phyloP scores from a whole-genome alignment of 2,113 vertebrate species.

The Himantopus leucocephalus region DNA sequence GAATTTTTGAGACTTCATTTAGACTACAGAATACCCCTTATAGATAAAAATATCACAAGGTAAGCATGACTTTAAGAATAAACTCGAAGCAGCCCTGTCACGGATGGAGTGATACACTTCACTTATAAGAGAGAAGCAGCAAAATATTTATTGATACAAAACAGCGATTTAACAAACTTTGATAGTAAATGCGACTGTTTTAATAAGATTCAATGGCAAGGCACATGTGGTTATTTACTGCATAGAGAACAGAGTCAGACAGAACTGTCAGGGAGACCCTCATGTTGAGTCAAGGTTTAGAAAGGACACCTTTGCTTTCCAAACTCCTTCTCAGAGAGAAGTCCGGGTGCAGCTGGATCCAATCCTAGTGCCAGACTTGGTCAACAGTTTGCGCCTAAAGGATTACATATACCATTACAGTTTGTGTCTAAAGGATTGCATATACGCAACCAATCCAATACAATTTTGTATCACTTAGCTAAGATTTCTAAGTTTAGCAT shows the following conservation, averaged over 20 bases:
- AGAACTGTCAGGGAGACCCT: neutral
- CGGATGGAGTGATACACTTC: neutral
- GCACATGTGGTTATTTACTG: neutral
- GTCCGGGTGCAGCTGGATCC: neutral
- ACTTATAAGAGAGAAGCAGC: neutral
- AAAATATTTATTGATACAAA: neutral
- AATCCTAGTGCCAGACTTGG: neutral
- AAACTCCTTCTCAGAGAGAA: neutral
- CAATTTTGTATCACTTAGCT: too few species aligned
- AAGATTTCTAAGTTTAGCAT: neutral
- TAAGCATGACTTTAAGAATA: neutral
- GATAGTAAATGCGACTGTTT: neutral
- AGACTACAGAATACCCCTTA: neutral
- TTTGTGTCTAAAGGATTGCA: neutral
- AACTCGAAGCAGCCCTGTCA: neutral
- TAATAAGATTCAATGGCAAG: neutral
- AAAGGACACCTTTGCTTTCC: neutral
- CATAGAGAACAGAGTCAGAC: neutral
- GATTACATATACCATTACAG: neutral
- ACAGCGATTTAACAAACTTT: neutral
- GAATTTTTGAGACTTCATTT: neutral
- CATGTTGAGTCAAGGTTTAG: too few species aligned
- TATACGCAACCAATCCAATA: neutral
- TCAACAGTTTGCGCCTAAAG: neutral
- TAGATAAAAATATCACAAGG: neutral